Base-by-base conservation (phyloP, 2,113 vertebrate genomes). In the Galbula dea region DNA sequence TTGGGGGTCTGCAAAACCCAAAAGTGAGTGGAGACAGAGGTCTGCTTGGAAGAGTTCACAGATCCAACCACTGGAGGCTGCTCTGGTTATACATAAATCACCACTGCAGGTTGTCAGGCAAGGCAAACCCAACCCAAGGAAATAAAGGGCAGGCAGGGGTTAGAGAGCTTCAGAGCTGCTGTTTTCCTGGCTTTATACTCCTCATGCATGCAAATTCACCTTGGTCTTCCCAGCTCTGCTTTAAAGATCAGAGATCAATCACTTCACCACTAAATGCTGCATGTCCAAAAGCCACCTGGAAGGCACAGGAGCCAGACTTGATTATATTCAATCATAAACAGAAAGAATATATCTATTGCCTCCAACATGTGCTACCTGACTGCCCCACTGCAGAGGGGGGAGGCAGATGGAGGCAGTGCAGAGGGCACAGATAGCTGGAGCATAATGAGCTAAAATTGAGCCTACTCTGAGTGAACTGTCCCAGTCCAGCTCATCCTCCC, bases 81-180 rank as follows among this genome's bases (percentile, higher is more conserved):
- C 96, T 97, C 86, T 96, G 88, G 90, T 81, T 81, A 54, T 95
- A 30, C 82, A 88, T 81, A 94, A 96, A 96, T 89, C 94, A 93
- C 88, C 55, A 8, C 39, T 1, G 2, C 11, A 41, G 3, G 2
- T n/a, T 11, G 74, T 10, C 89, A 74, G 63, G 1, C 23, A 1
- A 1, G 36, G 37, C 45, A 45, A 69, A 27, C 68, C 68, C 81
- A 30, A 19, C 32, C 1, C 16, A 7, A 45, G 51, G 71, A 82
- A 76, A 63, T 21, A 24, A 55, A 52, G 45, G 54, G n/a, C n/a
- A n/a, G 74, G 88, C 62, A 82, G 72, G 43, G 65, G 73, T 39
- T 58, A 41, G 51, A 52, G 75, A 67, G 57, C 73, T 83, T 72
- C 41, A 49, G 92, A 92, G 90, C 89, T 22, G 92, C 77, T 48